Conservation (phyloP, 1,140 invertebrate genomes). For the Scaptomyza pallida region DNA sequence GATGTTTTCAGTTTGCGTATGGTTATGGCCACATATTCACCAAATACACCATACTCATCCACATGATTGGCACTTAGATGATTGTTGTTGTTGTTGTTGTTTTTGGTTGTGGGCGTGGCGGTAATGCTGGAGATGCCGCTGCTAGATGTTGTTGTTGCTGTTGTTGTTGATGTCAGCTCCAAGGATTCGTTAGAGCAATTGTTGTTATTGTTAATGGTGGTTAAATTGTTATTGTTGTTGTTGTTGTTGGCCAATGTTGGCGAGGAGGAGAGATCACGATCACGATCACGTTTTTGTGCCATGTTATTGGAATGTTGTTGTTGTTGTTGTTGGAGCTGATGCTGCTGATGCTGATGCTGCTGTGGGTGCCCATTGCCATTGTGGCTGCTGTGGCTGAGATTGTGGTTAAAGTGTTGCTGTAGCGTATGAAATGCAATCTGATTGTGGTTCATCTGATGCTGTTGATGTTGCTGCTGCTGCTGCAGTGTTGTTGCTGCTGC, state of each 20-base stretch:
- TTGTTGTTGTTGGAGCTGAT: constrained; percentile 46
- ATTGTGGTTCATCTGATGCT: constrained; percentile 67
- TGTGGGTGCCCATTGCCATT: constrained; percentile 49
- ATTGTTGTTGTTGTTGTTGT: neutral
- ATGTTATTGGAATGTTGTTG: constrained; percentile 78
- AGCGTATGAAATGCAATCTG: constrained; percentile 75
- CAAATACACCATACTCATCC: constrained; percentile 80
- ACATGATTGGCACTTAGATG: constrained; percentile 54
- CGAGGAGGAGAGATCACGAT: constrained; percentile 76
- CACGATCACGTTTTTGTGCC: constrained; percentile 80
- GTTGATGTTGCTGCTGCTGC: constrained; percentile 36
- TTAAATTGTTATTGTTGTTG: constrained; percentile 29
- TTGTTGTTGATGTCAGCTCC: constrained; percentile 28
- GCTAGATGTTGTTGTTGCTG: constrained; percentile 2
- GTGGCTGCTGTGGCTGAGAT: constrained; percentile 52
- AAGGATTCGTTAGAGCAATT: constrained; percentile 40
- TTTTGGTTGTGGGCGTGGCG: constrained; percentile 1
- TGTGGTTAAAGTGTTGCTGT: constrained; percentile 73
- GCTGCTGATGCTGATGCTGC: constrained; percentile 10
- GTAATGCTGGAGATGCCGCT: neutral
- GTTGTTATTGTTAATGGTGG: constrained; percentile 31
- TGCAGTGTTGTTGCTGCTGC: constrained; percentile 33
- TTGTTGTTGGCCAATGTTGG: constrained; percentile 40
- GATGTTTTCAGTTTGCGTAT: constrained; percentile 80
- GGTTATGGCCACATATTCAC: constrained; percentile 81